Evolutionary conservation across 2,113 vertebrate genomes (phyloP), one percentile per base, ranked within the genome.

Genomic region (Proterorhinus semilunaris): DNA sequence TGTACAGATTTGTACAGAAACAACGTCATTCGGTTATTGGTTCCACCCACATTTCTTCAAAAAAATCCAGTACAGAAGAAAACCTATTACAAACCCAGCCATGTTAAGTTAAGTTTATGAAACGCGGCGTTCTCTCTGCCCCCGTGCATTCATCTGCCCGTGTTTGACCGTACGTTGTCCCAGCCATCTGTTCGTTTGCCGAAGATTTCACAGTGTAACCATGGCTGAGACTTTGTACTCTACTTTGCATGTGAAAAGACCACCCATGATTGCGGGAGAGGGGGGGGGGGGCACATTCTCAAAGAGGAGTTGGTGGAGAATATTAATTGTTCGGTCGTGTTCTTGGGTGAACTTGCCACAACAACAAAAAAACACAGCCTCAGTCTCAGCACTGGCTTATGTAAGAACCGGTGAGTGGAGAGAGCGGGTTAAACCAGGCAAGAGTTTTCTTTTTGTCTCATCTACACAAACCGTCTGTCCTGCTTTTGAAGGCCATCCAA

Each of bases 181-280:
- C 55, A 58, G 71, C 71, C 53, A 62, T 75, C 50, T 75, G 48
- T 55, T 63, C 72, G 63, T 12, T 10, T 27, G 3, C 65, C 13
- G 62, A 66, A 62, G 62, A 65, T 74, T 72, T 76, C 58, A 63
- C 66, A 67, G 66, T 71, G 69, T 72, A 68, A 71, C 69, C 63
- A 77, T 67, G 17, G 13, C 65, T 62, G 57, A 42, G 65, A 83
- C 70, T 77, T 71, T 80, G 63, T 76, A 74, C 15, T 42, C 77
- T 62, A 54, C 72, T 89, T 88, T 83, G 80, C 87, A 89, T 90
- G 65, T 86, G 81, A 88, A 91, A 91, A 79, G 89, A 85, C 88
- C 87, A 89, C 89, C 88, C 86, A 74, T 82, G 70, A 71, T 85
- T 81, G 80, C 76, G 79, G 75, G 73, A 77, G 80, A 75, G 79